These are phyloP conservation scores for Coecobrya sp. DNA, from an alignment of 2,888 invertebrate genomes.

Conservation along the genomic window DNA sequence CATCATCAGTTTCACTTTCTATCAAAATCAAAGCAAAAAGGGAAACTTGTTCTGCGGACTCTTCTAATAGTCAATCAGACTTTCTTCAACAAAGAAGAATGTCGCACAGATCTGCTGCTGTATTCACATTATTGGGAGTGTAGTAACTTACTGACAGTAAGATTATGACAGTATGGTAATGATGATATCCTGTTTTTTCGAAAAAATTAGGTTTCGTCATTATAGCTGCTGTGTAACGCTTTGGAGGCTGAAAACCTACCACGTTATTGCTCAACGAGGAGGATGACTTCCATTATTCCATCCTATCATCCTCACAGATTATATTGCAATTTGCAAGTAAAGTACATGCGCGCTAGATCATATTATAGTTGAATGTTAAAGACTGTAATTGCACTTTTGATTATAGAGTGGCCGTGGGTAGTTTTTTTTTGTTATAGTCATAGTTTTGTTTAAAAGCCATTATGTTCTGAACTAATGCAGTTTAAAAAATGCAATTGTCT, in stretches of 20 bases:
- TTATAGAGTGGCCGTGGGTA: constrained; percentile 16
- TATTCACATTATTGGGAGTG: not conserved
- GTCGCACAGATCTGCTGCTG: constrained; percentile 59
- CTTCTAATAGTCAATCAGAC: constrained; percentile 71
- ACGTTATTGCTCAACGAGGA: not conserved
- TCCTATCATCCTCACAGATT: not conserved
- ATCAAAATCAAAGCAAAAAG: constrained; percentile 76
- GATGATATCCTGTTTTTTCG: not conserved
- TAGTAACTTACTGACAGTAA: too few species aligned
- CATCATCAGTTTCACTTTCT: constrained; percentile 83
- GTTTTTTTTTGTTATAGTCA: not conserved
- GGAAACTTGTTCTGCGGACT: constrained; percentile 80
- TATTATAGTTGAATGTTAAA: not conserved
- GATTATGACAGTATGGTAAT: constrained; percentile 28
- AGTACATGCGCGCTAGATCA: not conserved
- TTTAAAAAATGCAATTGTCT: not conserved
- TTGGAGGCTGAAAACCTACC: not conserved
- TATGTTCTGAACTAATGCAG: constrained; percentile 8
- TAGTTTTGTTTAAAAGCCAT: not conserved
- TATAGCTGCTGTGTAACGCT: not conserved
- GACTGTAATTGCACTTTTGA: not conserved
- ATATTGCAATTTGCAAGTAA: not conserved
- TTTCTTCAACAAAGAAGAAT: constrained; percentile 67
- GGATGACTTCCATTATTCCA: not conserved
- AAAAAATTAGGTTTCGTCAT: constrained; percentile 23